Conservation (phyloP, 1,140 invertebrate species). For the Drosophila biarmipes region DNA sequence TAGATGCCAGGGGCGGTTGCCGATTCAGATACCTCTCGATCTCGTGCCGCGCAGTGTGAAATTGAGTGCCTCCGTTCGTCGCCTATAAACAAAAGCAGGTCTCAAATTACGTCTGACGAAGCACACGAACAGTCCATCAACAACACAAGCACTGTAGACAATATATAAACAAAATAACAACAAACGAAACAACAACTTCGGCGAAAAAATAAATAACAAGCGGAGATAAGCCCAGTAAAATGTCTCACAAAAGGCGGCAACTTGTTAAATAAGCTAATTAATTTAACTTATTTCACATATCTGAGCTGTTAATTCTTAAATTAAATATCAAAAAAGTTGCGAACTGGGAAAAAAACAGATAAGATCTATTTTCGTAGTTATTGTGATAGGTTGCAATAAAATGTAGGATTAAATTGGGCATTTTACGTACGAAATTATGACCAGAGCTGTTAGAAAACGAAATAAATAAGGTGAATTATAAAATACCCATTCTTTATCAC, state of each 20-base stretch:
- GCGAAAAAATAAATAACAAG: constrained; percentile 33
- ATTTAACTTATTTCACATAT: constrained; percentile 24
- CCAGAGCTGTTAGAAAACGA: too few species aligned
- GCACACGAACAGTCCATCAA: constrained; percentile 31
- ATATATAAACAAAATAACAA: constrained; percentile 37
- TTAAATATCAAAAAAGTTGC: neutral
- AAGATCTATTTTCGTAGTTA: neutral
- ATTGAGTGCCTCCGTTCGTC: constrained; percentile 35
- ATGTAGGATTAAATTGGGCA: too few species aligned
- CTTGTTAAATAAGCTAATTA: constrained; percentile 52
- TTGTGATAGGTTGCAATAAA: neutral
- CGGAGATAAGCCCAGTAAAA: constrained; percentile 35
- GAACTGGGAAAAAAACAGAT: constrained; percentile 5
- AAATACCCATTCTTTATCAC: too few species aligned
- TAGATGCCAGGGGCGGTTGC: constrained; percentile 10
- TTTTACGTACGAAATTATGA: too few species aligned
- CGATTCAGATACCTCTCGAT: constrained; percentile 13
- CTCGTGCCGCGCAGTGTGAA: constrained; percentile 42
- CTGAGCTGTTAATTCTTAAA: neutral
- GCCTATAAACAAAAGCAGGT: constrained; percentile 48
- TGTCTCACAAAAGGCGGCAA: constrained; percentile 37
- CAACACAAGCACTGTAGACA: constrained; percentile 40
- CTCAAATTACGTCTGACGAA: constrained; percentile 33
- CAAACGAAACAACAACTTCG: constrained; percentile 18
- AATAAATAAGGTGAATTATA: neutral